Evolutionary conservation across 2,797 vertebrate genomes (phyloP).

Genomic region (Cheirogaleus major): DNA sequence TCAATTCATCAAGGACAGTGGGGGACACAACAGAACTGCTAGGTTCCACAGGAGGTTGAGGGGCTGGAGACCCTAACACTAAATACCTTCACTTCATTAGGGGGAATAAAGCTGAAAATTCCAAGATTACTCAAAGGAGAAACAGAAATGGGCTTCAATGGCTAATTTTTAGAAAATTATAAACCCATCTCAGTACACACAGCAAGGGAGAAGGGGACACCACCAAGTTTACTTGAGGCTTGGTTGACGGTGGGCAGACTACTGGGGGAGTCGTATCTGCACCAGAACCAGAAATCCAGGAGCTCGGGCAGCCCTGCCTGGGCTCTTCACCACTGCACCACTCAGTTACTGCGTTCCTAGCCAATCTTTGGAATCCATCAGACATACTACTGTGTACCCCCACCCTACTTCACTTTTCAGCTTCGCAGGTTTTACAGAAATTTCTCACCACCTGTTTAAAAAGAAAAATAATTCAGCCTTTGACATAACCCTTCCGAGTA

Average conservation of each 20-base stretch:
- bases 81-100: background rate
- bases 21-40: background rate
- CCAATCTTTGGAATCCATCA: background rate
- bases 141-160: background rate
- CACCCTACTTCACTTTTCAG: background rate
- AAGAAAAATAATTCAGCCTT: slow-evolving; percentile 72
- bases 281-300: slow-evolving; percentile 26
- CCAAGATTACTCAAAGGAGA: background rate
- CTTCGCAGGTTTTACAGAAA: slow-evolving; percentile 30
- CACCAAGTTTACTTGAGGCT: slow-evolving; percentile 37
- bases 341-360: background rate
- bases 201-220: background rate
- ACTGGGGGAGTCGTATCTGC: background rate
- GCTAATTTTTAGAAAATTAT: slow-evolving; percentile 1
- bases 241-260: slow-evolving; percentile 51
- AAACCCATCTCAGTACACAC: slow-evolving; percentile 33
- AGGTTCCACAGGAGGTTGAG: background rate
- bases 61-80: background rate
- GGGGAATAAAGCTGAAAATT: background rate
- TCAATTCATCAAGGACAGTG: background rate
- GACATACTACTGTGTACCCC: background rate
- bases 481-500: slow-evolving; percentile 63
- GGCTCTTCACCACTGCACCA: background rate
- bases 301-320: background rate
- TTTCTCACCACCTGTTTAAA: slow-evolving; percentile 58